These are phyloP conservation scores for Subanguina moxae DNA, from an alignment of 1,140 invertebrate species.

Conservation along the genomic window DNA sequence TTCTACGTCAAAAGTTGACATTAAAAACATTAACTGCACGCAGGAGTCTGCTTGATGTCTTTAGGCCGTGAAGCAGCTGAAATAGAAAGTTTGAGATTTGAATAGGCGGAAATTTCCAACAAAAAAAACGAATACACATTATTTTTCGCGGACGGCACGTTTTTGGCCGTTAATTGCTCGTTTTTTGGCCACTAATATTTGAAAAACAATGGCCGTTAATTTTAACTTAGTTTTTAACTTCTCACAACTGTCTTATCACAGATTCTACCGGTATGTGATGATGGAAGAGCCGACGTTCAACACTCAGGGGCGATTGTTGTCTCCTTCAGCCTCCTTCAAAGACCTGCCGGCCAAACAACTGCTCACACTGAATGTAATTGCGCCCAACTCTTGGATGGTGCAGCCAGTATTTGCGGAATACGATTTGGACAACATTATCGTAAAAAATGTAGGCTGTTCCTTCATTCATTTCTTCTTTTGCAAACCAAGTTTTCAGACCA, in stretches of 20 bases:
- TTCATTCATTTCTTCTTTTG: slow-evolving; percentile 16
- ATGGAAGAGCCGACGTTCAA: slow-evolving; percentile 80
- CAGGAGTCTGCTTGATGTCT: too few species aligned
- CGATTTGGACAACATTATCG: slow-evolving; percentile 94
- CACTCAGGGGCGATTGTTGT: slow-evolving; percentile 63
- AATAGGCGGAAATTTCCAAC: too few species aligned
- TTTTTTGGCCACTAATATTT: too few species aligned
- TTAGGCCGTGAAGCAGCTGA: too few species aligned
- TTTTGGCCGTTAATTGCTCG: neutral
- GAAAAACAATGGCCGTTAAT: too few species aligned
- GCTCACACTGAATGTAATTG: slow-evolving; percentile 86
- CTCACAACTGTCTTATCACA: slow-evolving; percentile 59
- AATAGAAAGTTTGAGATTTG: too few species aligned
- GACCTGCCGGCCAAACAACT: slow-evolving; percentile 83
- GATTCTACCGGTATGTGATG: slow-evolving; percentile 91
- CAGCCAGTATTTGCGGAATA: slow-evolving; percentile 84
- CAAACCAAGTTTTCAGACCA: slow-evolving; percentile 32
- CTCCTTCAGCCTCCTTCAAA: slow-evolving; percentile 69
- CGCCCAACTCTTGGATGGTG: slow-evolving; percentile 98
- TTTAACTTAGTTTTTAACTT: neutral
- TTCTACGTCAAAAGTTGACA: too few species aligned
- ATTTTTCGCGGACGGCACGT: slow-evolving; percentile 1
- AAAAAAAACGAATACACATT: too few species aligned
- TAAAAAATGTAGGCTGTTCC: slow-evolving; percentile 59
- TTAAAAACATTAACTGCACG: too few species aligned